phyloP scores from a whole-genome alignment of 2,113 vertebrate species.

The Thamnaconus septentrionalis region DNA sequence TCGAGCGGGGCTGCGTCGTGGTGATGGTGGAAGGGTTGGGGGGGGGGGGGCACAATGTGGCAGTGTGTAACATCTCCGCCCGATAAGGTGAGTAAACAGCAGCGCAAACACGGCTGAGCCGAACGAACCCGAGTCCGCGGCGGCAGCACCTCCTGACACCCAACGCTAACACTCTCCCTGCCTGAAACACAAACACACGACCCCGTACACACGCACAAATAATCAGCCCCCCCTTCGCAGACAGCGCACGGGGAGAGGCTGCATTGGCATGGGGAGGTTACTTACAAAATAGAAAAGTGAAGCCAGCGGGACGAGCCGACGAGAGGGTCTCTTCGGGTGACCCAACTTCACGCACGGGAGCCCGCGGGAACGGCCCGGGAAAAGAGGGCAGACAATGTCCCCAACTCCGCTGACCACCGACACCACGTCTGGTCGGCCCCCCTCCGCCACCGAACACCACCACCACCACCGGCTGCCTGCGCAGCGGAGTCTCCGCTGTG shows the following conservation, averaged over 20 bases:
- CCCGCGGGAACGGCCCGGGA: slow-evolving; percentile 34
- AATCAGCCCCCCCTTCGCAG: slow-evolving; percentile 20
- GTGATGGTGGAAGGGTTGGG: no score
- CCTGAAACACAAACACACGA: no score
- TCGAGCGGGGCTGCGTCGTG: slow-evolving; percentile 31
- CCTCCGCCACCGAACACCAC: not conserved
- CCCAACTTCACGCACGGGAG: slow-evolving; percentile 56
- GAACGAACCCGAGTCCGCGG: slow-evolving; percentile 29
- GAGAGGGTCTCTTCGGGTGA: slow-evolving; percentile 22
- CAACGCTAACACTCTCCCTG: no score
- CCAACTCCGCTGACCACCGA: slow-evolving; percentile 61
- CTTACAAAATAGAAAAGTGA: slow-evolving; percentile 30
- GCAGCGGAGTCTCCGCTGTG: slow-evolving; percentile 65
- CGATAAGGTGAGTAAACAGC: slow-evolving; percentile 59
- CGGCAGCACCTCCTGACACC: no score
- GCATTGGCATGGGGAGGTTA: slow-evolving; percentile 39
- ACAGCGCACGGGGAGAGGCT: slow-evolving; percentile 28
- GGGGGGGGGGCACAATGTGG: slow-evolving; percentile 45
- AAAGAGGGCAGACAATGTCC: slow-evolving; percentile 41
- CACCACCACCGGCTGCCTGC: slow-evolving; percentile 54
- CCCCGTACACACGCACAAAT: slow-evolving; percentile 9
- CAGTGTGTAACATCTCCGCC: slow-evolving; percentile 58
- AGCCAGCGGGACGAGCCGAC: slow-evolving; percentile 33
- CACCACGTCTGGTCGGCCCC: slow-evolving; percentile 37
- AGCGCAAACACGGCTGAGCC: slow-evolving; percentile 15